Evolutionary conservation across 2,797 vertebrate genomes (phyloP).

Genomic region (Gymnothorax javanicus): DNA sequence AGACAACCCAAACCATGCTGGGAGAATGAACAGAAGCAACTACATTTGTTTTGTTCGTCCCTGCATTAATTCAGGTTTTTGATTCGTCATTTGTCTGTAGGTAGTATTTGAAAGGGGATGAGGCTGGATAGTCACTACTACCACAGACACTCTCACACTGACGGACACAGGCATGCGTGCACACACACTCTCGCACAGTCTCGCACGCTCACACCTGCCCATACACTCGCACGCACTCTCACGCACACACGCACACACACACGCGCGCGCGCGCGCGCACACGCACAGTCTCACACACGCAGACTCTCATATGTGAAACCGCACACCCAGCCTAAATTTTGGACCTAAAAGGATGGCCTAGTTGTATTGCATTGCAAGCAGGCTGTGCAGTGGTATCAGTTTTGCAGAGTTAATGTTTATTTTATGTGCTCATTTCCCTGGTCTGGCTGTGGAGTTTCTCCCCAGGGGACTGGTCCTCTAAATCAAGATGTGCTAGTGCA

Average conservation of each 20-base stretch:
- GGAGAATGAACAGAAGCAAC: too few relatives aligned
- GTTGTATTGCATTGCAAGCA: neutral
- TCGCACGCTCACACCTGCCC: neutral
- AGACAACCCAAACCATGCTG: too few relatives aligned
- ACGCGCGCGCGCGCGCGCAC: neutral
- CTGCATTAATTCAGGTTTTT: too few relatives aligned
- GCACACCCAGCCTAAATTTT: neutral
- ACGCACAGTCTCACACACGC: neutral
- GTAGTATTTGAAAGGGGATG: too few relatives aligned
- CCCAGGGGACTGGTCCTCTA: neutral
- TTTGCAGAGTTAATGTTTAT: neutral
- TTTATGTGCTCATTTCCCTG: neutral
- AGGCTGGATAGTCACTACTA: too few relatives aligned
- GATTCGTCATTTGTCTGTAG: too few relatives aligned
- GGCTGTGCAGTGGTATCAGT: neutral
- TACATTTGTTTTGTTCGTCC: too few relatives aligned
- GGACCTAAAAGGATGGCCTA: neutral
- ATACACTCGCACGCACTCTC: neutral
- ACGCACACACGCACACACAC: neutral
- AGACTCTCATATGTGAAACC: neutral
- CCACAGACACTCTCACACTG: neutral
- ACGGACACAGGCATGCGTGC: neutral
- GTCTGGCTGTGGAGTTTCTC: neutral
- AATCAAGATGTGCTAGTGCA: neutral
- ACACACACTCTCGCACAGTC: neutral